Evolutionary conservation across 2,113 vertebrate species (phyloP), one percentile per base, ranked within the genome.

Genomic region (Cairina moschata): DNA sequence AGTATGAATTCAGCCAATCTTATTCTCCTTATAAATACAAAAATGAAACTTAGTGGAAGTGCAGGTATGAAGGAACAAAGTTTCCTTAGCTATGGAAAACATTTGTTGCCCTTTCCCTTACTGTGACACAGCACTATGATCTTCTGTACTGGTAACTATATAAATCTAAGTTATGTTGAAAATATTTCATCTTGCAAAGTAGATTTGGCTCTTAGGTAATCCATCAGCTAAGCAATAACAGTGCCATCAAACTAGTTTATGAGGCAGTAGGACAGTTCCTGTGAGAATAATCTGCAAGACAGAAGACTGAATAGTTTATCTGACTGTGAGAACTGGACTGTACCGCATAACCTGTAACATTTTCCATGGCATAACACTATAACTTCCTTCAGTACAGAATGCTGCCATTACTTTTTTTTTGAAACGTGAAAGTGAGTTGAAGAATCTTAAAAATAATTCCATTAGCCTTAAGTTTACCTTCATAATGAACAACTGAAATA

Each of bases 211-310:
- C 32, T 77, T 74, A 73, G 20, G 38, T 75, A 93, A 96, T 92
- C 85, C 80, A 95, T 91, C 86, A 94, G 58, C 34, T 71, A 78
- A 79, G 78, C 52, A 90, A 84, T 90, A 96, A 93, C 90, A 87
- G 86, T 89, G 58, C 95, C 52, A 90, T 94, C 94, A 86, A 78
- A 88, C 86, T 92, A 58, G 62, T 95, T 96, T 90, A 96, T 84
- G 88, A 92, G 95, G 88, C 88, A 95, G 59, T 84, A 90, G 89
- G 36, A 95, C 75, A 86, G 66, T 54, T 93, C 93, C 91, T 86
- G 52, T 36, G 73, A 95, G 90, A 38, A 84, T 86, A 95, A 94
- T 86, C 50, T 91, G 38, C 68, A 92, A 91, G 58, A 93, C n/a
- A 88, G 78, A 96, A 95, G 80, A 69, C 58, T 82, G 88, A 88